Conservation (phyloP, 2,888 invertebrate species). For the Agrotis clavis region DNA sequence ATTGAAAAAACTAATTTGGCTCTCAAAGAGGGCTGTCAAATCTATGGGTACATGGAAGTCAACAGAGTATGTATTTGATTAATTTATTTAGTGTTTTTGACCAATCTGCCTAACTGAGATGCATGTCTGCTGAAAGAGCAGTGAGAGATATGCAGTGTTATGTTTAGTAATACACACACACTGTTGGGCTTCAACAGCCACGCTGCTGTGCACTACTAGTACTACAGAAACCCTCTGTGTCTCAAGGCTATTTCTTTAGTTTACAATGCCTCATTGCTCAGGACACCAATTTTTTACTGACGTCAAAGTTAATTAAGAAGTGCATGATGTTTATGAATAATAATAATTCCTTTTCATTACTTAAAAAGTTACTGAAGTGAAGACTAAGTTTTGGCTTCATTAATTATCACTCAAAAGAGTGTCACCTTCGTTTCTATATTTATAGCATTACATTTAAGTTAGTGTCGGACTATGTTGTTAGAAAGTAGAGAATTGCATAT, state of each 20-base stretch:
- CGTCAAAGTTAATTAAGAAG: too few species aligned
- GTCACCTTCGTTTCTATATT: not conserved
- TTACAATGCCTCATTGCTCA: too few species aligned
- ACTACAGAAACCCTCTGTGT: not conserved
- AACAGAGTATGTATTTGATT: conserved; percentile 93
- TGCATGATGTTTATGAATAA: too few species aligned
- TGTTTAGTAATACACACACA: not conserved
- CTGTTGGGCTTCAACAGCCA: not conserved
- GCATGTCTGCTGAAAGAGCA: not conserved
- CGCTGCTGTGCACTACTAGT: not conserved
- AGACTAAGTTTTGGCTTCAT: too few species aligned
- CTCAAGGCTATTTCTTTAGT: too few species aligned
- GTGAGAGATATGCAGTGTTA: not conserved
- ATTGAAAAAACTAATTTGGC: conserved; percentile 94
- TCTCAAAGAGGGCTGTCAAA: conserved; percentile 98
- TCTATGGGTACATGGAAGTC: conserved; percentile 98
- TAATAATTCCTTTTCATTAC: too few species aligned
- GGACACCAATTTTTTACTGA: too few species aligned
- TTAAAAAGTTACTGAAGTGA: too few species aligned
- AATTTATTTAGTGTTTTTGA: not conserved
- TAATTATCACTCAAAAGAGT: not conserved
- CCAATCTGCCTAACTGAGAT: not conserved
- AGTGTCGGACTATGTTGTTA: too few species aligned
- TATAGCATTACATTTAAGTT: not conserved
- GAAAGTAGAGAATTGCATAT: too few species aligned